Conservation (phyloP, 2,888 invertebrate genomes). For the Xanthorhoe spadicearia region DNA sequence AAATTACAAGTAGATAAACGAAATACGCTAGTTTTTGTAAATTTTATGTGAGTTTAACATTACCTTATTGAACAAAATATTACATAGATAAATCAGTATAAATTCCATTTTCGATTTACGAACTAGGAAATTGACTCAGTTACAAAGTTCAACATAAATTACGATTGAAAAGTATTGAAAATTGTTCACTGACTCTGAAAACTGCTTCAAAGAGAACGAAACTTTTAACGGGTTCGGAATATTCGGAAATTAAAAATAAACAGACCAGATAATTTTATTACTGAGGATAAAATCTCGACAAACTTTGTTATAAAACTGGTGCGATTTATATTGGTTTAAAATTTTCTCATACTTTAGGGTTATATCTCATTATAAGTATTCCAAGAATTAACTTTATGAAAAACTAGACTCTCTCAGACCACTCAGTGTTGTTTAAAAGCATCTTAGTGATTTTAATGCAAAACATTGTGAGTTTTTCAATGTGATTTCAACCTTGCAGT, state of each 20-base stretch:
- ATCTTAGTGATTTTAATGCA: not conserved
- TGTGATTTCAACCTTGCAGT: not conserved
- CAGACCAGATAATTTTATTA: slow-evolving; percentile 6
- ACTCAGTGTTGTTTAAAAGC: too few species aligned
- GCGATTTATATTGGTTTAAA: not conserved
- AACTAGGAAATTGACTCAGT: not conserved
- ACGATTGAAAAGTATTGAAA: slow-evolving; percentile 11
- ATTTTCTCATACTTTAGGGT: not conserved
- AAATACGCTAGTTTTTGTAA: slow-evolving; percentile 1
- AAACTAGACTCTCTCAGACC: not conserved
- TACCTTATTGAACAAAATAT: not conserved
- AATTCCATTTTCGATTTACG: not conserved
- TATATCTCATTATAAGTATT: not conserved
- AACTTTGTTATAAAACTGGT: not conserved
- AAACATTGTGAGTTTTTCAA: not conserved
- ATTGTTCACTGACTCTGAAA: slow-evolving; percentile 31
- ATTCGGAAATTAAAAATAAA: slow-evolving; percentile 9
- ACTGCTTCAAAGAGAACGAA: slow-evolving; percentile 39
- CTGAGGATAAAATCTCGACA: not conserved
- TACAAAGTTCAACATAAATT: slow-evolving; percentile 11
- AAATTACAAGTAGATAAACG: slow-evolving; percentile 23
- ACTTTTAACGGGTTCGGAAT: slow-evolving; percentile 10
- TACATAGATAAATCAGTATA: not conserved
- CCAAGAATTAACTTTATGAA: not conserved
- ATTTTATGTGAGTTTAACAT: not conserved